Evolutionary conservation across 2,797 vertebrate genomes (phyloP).

Genomic region (Muraenolepis orangiensis): DNA sequence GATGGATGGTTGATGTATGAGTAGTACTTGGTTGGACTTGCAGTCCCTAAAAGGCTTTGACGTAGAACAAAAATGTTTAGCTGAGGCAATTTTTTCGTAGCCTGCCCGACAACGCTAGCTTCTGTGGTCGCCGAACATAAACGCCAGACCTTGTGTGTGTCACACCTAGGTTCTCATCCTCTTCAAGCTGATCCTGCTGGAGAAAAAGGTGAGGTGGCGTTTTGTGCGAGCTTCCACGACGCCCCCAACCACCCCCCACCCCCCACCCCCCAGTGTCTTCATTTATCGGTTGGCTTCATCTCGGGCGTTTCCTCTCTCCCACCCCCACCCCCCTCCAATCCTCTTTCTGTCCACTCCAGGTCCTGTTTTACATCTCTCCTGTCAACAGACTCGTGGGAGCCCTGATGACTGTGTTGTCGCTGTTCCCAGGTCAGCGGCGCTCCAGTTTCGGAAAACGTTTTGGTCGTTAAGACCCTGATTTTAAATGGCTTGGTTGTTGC

Average conservation of each 20-base stretch:
- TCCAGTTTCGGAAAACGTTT: neutral
- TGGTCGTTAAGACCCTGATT: neutral
- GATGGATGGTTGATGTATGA: neutral
- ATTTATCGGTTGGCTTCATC: neutral
- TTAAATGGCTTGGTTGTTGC: neutral
- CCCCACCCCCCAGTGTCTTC: too few relatives aligned
- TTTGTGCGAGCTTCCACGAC: rapidly evolving
- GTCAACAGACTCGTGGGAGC: slow-evolving; percentile 90
- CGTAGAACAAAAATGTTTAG: neutral
- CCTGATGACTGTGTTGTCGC: slow-evolving; percentile 92
- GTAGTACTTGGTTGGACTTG: too few relatives aligned
- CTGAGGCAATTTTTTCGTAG: neutral
- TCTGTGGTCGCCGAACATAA: neutral
- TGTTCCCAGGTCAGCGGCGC: slow-evolving; percentile 88
- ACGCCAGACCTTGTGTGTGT: neutral
- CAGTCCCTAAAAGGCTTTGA: neutral
- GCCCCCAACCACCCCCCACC: too few relatives aligned
- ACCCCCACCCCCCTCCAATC: too few relatives aligned
- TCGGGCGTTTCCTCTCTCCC: neutral
- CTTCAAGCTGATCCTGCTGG: slow-evolving; percentile 94
- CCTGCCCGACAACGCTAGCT: neutral
- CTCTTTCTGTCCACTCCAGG: slow-evolving; percentile 64
- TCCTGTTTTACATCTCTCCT: slow-evolving; percentile 93
- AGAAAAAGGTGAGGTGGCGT: slow-evolving; percentile 84
- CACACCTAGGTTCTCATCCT: slow-evolving; percentile 84